These are phyloP conservation scores for Temnothorax longispinosus DNA, from an alignment of 1,140 invertebrate species.

Conservation along the genomic window DNA sequence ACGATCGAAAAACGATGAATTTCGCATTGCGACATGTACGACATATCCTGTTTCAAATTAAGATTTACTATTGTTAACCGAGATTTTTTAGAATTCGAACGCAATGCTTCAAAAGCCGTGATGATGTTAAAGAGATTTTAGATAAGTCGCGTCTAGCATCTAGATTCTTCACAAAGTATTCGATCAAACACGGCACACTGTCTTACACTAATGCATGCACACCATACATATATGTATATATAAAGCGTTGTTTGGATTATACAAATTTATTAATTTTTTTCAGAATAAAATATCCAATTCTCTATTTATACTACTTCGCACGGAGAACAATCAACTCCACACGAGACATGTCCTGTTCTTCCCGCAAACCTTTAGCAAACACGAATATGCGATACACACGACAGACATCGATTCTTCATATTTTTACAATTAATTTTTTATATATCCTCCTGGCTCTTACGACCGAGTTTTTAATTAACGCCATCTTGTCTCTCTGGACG, in stretches of 20 bases:
- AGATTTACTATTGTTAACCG: background rate
- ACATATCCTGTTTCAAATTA: background rate
- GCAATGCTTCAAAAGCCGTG: background rate
- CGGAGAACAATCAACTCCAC: constrained; percentile 71
- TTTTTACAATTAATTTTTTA: constrained; percentile 58
- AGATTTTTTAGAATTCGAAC: background rate
- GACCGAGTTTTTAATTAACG: constrained; percentile 34
- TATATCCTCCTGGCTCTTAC: constrained; percentile 7
- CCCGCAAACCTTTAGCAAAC: constrained; percentile 70
- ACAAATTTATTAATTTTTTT: constrained; percentile 72
- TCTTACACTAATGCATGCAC: constrained; percentile 70
- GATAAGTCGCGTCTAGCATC: constrained; percentile 53
- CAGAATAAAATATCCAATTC: constrained; percentile 84
- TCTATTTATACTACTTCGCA: constrained; percentile 78
- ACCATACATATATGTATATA: constrained; percentile 72
- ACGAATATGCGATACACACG: constrained; percentile 78
- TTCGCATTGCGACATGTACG: background rate
- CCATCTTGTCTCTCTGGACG: constrained; percentile 57
- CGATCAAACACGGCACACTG: constrained; percentile 61
- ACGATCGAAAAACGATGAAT: constrained; percentile 15
- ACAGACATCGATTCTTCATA: constrained; percentile 75
- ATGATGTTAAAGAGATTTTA: constrained; percentile 30
- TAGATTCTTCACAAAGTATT: constrained; percentile 58
- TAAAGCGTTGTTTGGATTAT: constrained; percentile 74
- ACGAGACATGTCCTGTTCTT: constrained; percentile 73